Evolutionary conservation across 2,797 vertebrate species (phyloP).

Genomic region (Philypnodon macrostomus): DNA sequence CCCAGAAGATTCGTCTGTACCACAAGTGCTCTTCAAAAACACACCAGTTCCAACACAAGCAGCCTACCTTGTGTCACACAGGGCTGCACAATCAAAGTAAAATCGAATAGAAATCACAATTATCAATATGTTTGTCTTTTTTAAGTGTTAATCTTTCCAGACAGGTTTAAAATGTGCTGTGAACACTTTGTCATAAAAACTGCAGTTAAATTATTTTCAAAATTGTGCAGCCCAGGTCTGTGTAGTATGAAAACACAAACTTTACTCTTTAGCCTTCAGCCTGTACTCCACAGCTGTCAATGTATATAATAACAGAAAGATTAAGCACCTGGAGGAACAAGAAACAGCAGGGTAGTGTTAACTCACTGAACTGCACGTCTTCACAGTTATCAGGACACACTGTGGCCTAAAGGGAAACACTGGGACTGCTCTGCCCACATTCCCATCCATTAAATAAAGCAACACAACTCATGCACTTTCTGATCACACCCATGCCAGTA

Average conservation of each 20-base stretch:
- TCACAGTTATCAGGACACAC: slow-evolving; percentile 42
- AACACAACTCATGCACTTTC: slow-evolving; percentile 61
- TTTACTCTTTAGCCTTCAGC: slow-evolving; percentile 45
- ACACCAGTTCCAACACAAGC: slow-evolving; percentile 12
- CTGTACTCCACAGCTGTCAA: slow-evolving; percentile 65
- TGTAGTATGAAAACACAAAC: slow-evolving; percentile 1
- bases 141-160: no score
- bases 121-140: no score
- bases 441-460: slow-evolving; percentile 52
- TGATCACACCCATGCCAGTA: slow-evolving; percentile 73
- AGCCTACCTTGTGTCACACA: slow-evolving; percentile 18
- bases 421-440: slow-evolving; percentile 50
- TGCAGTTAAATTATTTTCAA: no score
- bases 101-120: no score
- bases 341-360: slow-evolving; percentile 14
- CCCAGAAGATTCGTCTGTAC: slow-evolving; percentile 32
- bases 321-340: slow-evolving; percentile 27
- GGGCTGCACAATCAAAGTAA: no score
- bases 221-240: no score
- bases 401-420: slow-evolving; percentile 49
- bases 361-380: slow-evolving; percentile 38
- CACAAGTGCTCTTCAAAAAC: slow-evolving; percentile 17
- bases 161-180: no score
- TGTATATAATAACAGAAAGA: slow-evolving; percentile 28
- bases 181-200: no score